Base-by-base conservation (phyloP, 1,140 invertebrate genomes). In the Mycetomoellerius zeteki region DNA sequence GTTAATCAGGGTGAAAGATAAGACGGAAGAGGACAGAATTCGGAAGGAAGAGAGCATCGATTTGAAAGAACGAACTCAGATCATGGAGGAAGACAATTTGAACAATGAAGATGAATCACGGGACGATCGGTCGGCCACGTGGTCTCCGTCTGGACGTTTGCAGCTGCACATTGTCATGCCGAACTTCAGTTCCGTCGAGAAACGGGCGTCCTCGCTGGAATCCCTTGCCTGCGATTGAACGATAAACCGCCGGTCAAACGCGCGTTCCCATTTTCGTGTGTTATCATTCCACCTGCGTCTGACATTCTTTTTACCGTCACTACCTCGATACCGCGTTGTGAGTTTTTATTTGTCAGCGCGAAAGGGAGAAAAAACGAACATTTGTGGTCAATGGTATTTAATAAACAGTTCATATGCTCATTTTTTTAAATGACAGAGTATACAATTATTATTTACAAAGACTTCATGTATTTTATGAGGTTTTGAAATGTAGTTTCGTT, bases 101-200 rank as follows among this genome's bases (percentile, higher is more conserved):
- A 65, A 50, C 37, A 52, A 50, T 10, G 81, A 67, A 16, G 73
- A 72, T 33, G 80, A 81, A 16, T 64, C n/a, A 3, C 47, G 54
- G n/a, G 24, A 88, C n/a, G 62, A 60, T 50, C 19, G 30, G 5
- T 16, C 58, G 8, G 10, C 52, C 43, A 27, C 30, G 16, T 88
- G 86, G 89, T 82, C 77, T 8, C 71, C 89, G 7, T 76, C 87
- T 16, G 89, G 87, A 12, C 93, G 93, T 62, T 90, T 92, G 0
- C 96, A 97, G 91, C 94, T 97, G 16, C 97, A 97, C 89, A 97
- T 97, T 67, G 97, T 97, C 88, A 96, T 97, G 95, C 97, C 97
- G 0, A 96, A 95, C 89, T 93, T 97, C 54, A 78, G 75, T 84
- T 92, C 75, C 14, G 75, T 71, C 7, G 90, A 93, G 75, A 91